Evolutionary conservation across 2,888 invertebrate genomes (phyloP), one percentile per base, ranked within the genome.

Genomic region (Xestobium rufovillosum): DNA sequence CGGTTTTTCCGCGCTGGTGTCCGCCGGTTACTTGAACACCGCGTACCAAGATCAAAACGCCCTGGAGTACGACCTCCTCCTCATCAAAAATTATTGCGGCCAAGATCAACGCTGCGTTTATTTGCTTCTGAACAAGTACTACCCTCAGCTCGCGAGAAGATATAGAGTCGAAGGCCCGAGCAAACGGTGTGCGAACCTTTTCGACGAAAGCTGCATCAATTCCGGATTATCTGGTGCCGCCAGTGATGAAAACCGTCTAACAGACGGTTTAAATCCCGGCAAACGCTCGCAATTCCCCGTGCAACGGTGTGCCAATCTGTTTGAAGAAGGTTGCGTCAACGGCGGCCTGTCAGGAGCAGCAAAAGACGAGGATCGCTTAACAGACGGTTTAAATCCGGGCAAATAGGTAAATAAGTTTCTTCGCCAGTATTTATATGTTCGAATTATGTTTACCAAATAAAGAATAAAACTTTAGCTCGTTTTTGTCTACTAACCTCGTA

Each of bases 171-270:
- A 38, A 15, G 47, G 19, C 14, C 50, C 52, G n/a, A 52, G 51
- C 17, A 52, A 55, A 43, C 46, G 63, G 9, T 64, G 64, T 36
- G 53, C 58, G 8, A 65, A 65, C 45, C 47, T 71, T 61, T 71
- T 72, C 63, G 73, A 73, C 46, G 73, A 72, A 10, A 70, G 72
- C 0, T 73, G 73, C 42, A 57, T 64, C 34, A 72, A 71, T 46
- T 70, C 69, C 6, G 67, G 67, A 41, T 51, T 72, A 0, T 53
- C 60, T 3, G 71, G 71, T 8, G 61, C 72, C 31, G 71, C 70
- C 17, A 15, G 35, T 9, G 56, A 56, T 33, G 46, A 37, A 23
- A 49, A 50, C 8, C 50, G 50, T 50, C 15, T 54, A 9, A 41
- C 42, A 26, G 43, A 44, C 2, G 45, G 39, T 4, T 40, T 38